These are phyloP conservation scores for Carassius gibelio DNA, from an alignment of 2,113 vertebrate genomes.

Conservation along the genomic window DNA sequence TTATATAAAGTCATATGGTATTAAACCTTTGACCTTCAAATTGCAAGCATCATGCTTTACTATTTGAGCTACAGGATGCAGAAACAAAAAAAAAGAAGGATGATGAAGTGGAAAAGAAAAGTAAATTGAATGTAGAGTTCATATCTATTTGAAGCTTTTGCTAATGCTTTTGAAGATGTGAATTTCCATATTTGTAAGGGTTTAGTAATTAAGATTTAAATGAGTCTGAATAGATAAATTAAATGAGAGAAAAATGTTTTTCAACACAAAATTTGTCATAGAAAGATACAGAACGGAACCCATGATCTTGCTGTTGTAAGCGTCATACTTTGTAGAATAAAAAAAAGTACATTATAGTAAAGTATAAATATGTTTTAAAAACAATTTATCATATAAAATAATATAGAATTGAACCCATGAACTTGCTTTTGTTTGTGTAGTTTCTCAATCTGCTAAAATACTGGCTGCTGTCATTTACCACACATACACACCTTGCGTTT, in stretches of 20 bases:
- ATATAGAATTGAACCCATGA: not conserved
- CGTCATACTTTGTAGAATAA: not conserved
- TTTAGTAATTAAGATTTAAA: not conserved
- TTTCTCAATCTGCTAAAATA: not conserved
- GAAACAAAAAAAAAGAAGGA: too few species aligned
- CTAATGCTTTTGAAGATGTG: not conserved
- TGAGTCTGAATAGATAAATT: not conserved
- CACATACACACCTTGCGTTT: not conserved
- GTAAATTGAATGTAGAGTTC: not conserved
- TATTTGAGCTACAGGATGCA: too few species aligned
- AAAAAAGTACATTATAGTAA: too few species aligned
- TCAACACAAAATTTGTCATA: not conserved
- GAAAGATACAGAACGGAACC: not conserved
- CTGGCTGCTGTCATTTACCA: not conserved
- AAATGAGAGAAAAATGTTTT: not conserved
- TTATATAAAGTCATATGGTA: not conserved
- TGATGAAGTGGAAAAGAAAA: not conserved
- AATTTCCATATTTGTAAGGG: not conserved
- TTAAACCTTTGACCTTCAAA: not conserved
- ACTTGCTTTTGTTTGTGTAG: not conserved
- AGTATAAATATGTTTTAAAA: not conserved
- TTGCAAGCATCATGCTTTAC: not conserved
- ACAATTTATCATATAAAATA: not conserved
- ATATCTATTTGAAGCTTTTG: not conserved
- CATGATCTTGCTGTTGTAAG: not conserved